Percentiles rank a stretch among this genome's conserved stretches.
These are phyloP conservation scores for Syrista parreyssii DNA, from an alignment of 2,888 invertebrate species.

Conservation along the genomic window DNA sequence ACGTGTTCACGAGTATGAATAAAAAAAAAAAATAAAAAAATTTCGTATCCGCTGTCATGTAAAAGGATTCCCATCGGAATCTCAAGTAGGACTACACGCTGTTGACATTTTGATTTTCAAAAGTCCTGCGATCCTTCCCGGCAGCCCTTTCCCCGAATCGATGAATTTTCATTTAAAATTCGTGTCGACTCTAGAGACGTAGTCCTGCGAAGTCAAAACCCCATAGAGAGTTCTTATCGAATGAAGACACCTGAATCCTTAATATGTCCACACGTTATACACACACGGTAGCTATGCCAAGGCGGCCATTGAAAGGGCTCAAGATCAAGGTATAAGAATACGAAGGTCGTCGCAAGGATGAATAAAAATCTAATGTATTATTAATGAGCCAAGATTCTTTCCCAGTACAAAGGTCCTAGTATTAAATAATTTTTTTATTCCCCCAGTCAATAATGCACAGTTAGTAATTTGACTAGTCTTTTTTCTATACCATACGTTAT, in stretches of 20 bases:
- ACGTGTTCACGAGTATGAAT: not conserved
- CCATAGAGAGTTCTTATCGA: not conserved
- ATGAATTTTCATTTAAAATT: constrained; percentile 49
- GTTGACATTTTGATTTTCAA: constrained; percentile 40
- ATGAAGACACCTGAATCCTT: constrained; percentile 1
- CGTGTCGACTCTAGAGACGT: constrained; percentile 37
- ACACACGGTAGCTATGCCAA: not conserved
- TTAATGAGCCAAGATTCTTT: not conserved
- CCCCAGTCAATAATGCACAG: constrained; percentile 8
- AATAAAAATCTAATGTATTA: not conserved
- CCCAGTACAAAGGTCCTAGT: not conserved
- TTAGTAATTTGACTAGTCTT: constrained; percentile 1
- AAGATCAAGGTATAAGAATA: not conserved
- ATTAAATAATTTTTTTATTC: not conserved
- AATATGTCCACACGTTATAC: not conserved
- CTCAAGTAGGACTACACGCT: constrained; percentile 24
- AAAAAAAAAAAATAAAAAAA: not conserved
- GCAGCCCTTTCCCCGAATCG: constrained; percentile 45
- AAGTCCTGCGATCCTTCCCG: constrained; percentile 28
- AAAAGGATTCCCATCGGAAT: constrained; percentile 43
- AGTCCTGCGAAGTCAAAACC: not conserved
- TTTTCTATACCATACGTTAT: not conserved
- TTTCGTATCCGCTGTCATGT: constrained; percentile 39
- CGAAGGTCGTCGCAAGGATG: not conserved
- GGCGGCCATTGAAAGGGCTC: not conserved